Evolutionary conservation across 2,113 vertebrate species (phyloP), one percentile per base, ranked within the genome.

Genomic region (Callopanchax toddi): DNA sequence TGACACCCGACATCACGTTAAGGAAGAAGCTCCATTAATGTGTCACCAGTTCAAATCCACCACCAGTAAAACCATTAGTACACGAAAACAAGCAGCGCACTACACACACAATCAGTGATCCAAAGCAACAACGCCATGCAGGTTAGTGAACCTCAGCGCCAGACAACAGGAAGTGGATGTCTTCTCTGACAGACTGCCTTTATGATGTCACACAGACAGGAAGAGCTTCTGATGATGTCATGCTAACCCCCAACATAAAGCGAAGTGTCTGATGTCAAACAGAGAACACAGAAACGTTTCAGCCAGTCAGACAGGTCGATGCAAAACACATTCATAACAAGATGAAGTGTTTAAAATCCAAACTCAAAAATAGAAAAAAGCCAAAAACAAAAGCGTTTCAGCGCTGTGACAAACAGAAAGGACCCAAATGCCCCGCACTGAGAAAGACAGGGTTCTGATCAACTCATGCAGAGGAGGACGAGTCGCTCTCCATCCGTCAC

Each of bases 121-220:
- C 87, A 89, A 89, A 91, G 79, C 55, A 56, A 64, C 1, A 76
- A 87, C 87, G 82, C 74, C 91, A 92, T 92, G 90, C 82, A 91
- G 49, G 51, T 82, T 71, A 83, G 71, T 45, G 20, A 64, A 65
- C n/a, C n/a, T n/a, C 45, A 39, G 40, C 18, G 44, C 58, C 60
- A 53, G 26, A 0, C 20, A 61, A 39, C 11, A 13, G 36, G 36
- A 67, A 58, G 46, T 43, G 18, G 60, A 32, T 32, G 71, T 44
- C 52, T 67, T 67, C 76, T 81, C 68, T 39, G 64, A 70, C 43
- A 63, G 15, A 42, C 22, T 42, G 40, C 42, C 49, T 58, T 60
- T 56, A 26, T 32, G 55, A 15, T 1, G 18, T 22, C 25, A 46
- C 20, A 40, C 4, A 44, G 12, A 66, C 48, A 22, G 11, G 11